Evolutionary conservation across 2,113 vertebrate genomes (phyloP), one percentile per base, ranked within the genome.

Genomic region (Pelobates fuscus): DNA sequence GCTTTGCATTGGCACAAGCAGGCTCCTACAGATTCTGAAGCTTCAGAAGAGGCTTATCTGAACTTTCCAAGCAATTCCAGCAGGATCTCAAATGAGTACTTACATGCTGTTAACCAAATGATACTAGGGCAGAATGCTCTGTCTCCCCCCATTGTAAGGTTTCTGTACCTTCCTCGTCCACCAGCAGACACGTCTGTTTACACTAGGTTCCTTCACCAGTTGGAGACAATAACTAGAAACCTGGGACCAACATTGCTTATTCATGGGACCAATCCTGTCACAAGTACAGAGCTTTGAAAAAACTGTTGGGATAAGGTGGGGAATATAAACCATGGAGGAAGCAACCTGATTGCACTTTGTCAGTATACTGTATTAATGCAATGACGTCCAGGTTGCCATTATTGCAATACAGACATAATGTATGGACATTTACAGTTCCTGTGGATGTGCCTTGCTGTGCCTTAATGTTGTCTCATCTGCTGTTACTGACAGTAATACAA

Each of bases 221-320:
- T 97, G 77, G 93, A 97, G 67, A 81, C 94, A 81, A 89, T 97
- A 78, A 96, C 92, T 58, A 85, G 82, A 0, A 87, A 91, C 77
- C 85, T 97, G 78, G 95, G 95, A n/a, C 95, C 95, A 59, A 96
- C 94, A 0, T 84, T 96, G 73, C 89, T 97, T 54, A 94, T 96
- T 80, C 95, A 97, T 3, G 95, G 95, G 12, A 90, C 95, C 78
- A 95, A 92, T 0, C 94, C 94, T 0, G 95, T 97, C 81, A 94
- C 94, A 84, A 96, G 93, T 84, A 96, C 94, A 5, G 93, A 96
- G 82, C 93, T 97, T 18, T 97, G 84, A 92, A 8, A 25, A 3
- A 60, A 59, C 20, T 57, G 7, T 27, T 17, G 58, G 26, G 12
- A 11, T 43, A n/a, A 60, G 5, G 44, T 21, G 12, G 5, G 15